Evolutionary conservation across 1,140 invertebrate species (phyloP).

Genomic region (Caerostris darwini): DNA sequence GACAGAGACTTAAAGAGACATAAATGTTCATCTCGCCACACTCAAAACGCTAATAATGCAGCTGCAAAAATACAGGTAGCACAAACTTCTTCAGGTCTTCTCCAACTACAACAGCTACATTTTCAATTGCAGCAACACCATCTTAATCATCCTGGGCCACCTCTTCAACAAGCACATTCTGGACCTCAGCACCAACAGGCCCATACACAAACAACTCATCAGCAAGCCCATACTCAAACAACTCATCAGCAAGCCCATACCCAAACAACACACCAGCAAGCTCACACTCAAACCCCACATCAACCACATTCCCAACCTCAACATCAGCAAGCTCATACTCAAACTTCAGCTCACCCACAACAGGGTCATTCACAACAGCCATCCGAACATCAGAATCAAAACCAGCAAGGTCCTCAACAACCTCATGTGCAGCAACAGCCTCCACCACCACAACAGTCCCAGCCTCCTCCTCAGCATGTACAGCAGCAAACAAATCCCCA

Average conservation of each 20-base stretch:
- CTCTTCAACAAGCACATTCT: constrained; percentile 63
- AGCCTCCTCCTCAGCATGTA: neutral
- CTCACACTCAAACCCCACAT: constrained; percentile 54
- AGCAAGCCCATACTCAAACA: constrained; percentile 43
- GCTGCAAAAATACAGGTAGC: constrained; percentile 69
- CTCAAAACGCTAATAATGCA: constrained; percentile 73
- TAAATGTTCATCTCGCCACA: constrained; percentile 78
- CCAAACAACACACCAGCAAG: constrained; percentile 63
- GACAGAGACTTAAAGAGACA: constrained; percentile 76
- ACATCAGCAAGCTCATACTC: constrained; percentile 63
- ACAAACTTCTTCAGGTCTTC: constrained; percentile 60
- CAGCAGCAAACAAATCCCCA: constrained; percentile 31
- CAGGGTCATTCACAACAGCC: constrained; percentile 9
- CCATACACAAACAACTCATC: constrained; percentile 37
- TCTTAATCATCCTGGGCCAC: constrained; percentile 59
- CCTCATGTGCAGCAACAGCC: constrained; percentile 9
- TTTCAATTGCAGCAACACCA: constrained; percentile 74
- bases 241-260: constrained; percentile 70
- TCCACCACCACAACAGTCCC: neutral
- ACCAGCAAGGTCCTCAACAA: constrained; percentile 24
- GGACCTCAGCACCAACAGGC: constrained; percentile 69
- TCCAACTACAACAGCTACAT: constrained; percentile 74
- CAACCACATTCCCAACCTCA: constrained; percentile 40
- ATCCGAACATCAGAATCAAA: constrained; percentile 49
- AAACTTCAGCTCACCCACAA: constrained; percentile 50